Evolutionary conservation across 2,888 invertebrate genomes (phyloP).

Genomic region (Volucella inanis): DNA sequence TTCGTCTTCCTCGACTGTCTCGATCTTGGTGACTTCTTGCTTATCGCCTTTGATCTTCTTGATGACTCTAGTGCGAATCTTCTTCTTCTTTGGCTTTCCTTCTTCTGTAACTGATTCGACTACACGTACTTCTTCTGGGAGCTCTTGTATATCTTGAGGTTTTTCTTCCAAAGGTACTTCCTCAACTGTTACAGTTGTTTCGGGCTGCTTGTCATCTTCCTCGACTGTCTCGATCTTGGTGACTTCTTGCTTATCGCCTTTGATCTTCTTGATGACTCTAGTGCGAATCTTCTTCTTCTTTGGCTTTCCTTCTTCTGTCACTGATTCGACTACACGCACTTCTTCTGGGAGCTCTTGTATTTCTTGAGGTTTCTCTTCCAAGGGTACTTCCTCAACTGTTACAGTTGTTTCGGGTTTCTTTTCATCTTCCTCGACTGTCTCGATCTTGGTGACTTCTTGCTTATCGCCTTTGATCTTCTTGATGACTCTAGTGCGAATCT

Average conservation of each 20-base stretch:
- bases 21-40: conserved; percentile 81
- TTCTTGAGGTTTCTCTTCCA: conserved; percentile 16
- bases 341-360: conserved; percentile 20
- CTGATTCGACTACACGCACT: conserved; percentile 3
- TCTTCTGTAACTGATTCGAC: conserved; percentile 41
- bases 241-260: conserved; percentile 29
- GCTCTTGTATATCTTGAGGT: too few relatives aligned
- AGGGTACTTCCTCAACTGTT: conserved; percentile 10
- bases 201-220: conserved; percentile 35
- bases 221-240: conserved; percentile 30
- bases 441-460: conserved; percentile 44
- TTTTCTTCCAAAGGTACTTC: conserved; percentile 11
- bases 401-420: conserved; percentile 37
- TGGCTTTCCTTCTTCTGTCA: conserved; percentile 24
- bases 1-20: conserved; percentile 81
- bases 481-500: conserved; percentile 27
- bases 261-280: conserved; percentile 16
- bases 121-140: too few relatives aligned
- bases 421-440: conserved; percentile 42
- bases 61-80: conserved; percentile 79
- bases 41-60: conserved; percentile 80
- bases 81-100: conserved; percentile 78
- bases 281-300: conserved; percentile 28
- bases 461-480: conserved; percentile 44
- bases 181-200: conserved; percentile 28